phyloP scores from a whole-genome alignment of 1,140 invertebrate genomes.

The Sogatella furcifera region DNA sequence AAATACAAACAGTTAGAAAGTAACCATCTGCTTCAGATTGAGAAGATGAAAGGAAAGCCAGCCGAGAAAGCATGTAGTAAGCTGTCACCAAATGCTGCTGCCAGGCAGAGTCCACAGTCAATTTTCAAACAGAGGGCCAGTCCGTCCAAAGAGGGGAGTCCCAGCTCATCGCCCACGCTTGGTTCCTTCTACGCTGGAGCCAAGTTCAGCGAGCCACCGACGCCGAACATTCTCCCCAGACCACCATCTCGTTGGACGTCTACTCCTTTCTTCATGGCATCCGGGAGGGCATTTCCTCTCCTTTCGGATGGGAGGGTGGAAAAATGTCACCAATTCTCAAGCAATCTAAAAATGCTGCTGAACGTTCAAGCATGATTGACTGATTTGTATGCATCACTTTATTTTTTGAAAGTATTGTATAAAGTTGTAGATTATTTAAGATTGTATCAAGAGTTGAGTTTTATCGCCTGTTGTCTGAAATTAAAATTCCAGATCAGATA shows the following conservation, averaged over 20 bases:
- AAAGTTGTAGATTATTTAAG: constrained; percentile 2
- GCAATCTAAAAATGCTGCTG: constrained; percentile 43
- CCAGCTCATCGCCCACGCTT: constrained; percentile 17
- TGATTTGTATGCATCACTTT: constrained; percentile 12
- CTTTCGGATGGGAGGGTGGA: constrained; percentile 23
- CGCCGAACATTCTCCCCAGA: constrained; percentile 44
- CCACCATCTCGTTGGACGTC: constrained; percentile 45
- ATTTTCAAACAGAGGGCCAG: not conserved
- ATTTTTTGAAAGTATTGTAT: constrained; percentile 4
- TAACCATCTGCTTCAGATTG: not conserved
- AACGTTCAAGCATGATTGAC: constrained; percentile 43
- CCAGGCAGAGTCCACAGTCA: not conserved
- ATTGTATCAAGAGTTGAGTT: constrained; percentile 5
- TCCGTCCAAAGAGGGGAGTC: constrained; percentile 13
- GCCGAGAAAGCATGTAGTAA: not conserved
- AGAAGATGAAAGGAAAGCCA: constrained; percentile 2
- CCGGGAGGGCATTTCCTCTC: constrained; percentile 19
- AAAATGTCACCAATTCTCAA: constrained; percentile 31
- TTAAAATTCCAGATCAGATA: not conserved
- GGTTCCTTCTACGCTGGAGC: constrained; percentile 44
- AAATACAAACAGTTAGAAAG: constrained; percentile 2
- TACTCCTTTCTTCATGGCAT: constrained; percentile 18
- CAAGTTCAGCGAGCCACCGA: constrained; percentile 48
- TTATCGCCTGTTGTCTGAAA: not conserved
- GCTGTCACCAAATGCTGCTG: not conserved